These are phyloP conservation scores for Pampusana beccarii DNA, from an alignment of 2,113 vertebrate genomes.

Conservation along the genomic window DNA sequence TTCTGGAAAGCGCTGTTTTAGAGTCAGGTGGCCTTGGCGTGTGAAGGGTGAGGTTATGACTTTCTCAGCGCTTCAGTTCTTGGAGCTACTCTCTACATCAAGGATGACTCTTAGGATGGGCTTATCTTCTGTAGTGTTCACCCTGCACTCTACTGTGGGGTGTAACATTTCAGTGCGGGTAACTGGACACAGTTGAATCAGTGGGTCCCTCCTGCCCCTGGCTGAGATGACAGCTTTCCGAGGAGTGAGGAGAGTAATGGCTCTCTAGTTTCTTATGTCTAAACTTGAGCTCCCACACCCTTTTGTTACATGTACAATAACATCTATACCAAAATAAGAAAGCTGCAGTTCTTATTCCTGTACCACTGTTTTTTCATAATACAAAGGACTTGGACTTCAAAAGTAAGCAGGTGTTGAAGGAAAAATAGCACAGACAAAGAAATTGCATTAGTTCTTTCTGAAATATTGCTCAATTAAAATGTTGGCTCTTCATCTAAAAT, in stretches of 20 bases:
- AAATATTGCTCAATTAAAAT: conserved; percentile 24
- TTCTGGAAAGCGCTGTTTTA: neutral
- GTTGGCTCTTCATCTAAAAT: neutral
- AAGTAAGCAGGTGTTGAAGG: conserved; percentile 16
- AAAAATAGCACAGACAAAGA: conserved; percentile 1
- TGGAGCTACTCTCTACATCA: neutral
- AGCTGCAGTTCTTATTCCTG: neutral
- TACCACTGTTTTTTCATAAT: neutral
- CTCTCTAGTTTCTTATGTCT: neutral
- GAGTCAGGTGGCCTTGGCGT: neutral
- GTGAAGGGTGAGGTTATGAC: neutral
- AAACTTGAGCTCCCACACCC: neutral
- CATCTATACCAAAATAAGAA: neutral
- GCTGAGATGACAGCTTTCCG: neutral
- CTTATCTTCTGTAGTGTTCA: neutral
- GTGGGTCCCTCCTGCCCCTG: neutral
- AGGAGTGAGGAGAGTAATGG: neutral
- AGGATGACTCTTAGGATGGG: neutral
- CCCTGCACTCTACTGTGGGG: neutral
- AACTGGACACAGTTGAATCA: neutral
- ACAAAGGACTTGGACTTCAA: neutral
- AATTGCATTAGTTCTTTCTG: neutral
- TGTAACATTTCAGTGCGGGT: neutral
- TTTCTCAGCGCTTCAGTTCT: neutral
- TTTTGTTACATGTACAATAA: neutral